Base-by-base conservation (phyloP, 2,797 vertebrate species). In the Hippopotamyrus pictus region DNA sequence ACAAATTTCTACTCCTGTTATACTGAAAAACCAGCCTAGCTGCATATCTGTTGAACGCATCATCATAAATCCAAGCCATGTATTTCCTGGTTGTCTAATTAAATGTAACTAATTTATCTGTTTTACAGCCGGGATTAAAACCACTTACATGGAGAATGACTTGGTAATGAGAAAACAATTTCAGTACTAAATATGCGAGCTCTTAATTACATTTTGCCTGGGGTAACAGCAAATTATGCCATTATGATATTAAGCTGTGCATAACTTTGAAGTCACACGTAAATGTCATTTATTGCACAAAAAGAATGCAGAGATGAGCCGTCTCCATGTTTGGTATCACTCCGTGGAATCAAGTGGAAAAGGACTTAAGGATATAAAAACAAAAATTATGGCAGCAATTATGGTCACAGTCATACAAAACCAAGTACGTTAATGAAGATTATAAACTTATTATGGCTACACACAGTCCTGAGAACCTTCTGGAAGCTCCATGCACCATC, bases 91-190 rank as follows among this genome's bases (percentile, higher is more conserved):
- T 93, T 95, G 94, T 94, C 95, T 95, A 94, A 95, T 92, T 94
- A 95, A 95, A 95, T 96, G 95, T 96, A 93, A 95, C 94, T 97
- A 95, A 96, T 95, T 96, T 96, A 96, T 96, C 94, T 95, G 95
- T 96, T 91, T 95, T 95, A 93, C 93, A 93, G 92, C 95, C 96
- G 91, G 93, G 93, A 97, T 96, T 96, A 96, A 37, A 97, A 97
- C 94, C 92, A 93, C 90, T 92, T 94, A 92, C 93, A 92, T 91
- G 91, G 93, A 93, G 91, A 90, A 92, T 93, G 93, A 91, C 89
- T 92, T 90, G 89, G 90, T 96, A 95, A 96, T 95, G 94, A 94
- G 93, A 92, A 95, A 94, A 94, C 93, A 88, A 95, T 95, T 95
- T 94, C 94, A 93, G 93, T 93, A 95, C 90, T 95, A 94, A 93